These are phyloP conservation scores for Paradisaea rubra DNA, from an alignment of 2,113 vertebrate species.

Conservation along the genomic window DNA sequence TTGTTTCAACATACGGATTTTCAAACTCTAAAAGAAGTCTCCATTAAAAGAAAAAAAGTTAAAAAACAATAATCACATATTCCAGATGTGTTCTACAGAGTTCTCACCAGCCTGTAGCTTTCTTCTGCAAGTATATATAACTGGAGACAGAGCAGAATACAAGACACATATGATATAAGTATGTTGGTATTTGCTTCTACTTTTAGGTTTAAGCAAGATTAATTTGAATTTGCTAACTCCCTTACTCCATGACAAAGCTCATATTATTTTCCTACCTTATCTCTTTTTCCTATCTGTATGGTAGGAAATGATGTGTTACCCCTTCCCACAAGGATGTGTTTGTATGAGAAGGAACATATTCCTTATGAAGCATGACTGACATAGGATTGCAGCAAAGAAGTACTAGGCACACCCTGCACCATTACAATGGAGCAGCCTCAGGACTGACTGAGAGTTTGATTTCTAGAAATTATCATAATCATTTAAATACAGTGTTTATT, in stretches of 20 bases:
- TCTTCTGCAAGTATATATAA: neutral
- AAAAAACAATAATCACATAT: neutral
- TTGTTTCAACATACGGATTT: neutral
- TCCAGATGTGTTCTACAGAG: accelerated
- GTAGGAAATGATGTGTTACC: neutral
- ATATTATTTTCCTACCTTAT: neutral
- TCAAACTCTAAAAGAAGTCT: neutral
- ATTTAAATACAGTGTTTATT: neutral
- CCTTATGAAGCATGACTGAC: neutral
- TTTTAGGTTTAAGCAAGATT: neutral
- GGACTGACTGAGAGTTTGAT: neutral
- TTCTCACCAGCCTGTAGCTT: neutral
- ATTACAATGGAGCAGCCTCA: neutral
- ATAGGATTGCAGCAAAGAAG: neutral
- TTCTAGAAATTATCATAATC: neutral
- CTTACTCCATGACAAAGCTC: neutral
- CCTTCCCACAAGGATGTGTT: neutral
- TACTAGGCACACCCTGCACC: neutral
- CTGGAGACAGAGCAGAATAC: neutral
- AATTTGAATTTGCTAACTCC: neutral
- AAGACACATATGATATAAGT: neutral
- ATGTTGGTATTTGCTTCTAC: neutral
- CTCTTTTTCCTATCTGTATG: neutral
- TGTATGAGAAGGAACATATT: neutral
- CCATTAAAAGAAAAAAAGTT: neutral